Evolutionary conservation across 1,140 invertebrate genomes (phyloP), one percentile per base, ranked within the genome.

Genomic region (Drosophila obscura): DNA sequence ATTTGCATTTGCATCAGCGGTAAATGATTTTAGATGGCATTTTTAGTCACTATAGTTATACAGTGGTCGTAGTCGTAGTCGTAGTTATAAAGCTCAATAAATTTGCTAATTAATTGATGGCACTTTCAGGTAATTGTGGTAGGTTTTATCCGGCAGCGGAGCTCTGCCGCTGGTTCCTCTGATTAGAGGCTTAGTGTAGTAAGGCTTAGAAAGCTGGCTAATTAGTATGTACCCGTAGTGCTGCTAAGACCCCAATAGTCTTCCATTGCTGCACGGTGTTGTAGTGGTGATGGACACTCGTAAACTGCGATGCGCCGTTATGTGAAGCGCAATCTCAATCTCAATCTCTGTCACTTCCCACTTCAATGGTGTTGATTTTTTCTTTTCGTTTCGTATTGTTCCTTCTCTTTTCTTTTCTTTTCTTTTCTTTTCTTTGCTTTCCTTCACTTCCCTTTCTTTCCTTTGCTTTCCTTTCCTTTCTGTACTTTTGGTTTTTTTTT

Each of bases 191-290:
- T 60, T n/a, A 28, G 52, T 55, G 7, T 26, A 0, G 26, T 58
- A 15, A 44, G 15, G 35, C 51, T 58, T 46, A 11, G 2, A 31
- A 49, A 56, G 55, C 58, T 56, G 43, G 22, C 13, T 45, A 46
- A 45, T 58, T 80, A 51, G 48, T 67, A 75, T 76, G 82, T 91
- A 91, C 91, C 91, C 78, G 77, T 89, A 78, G 83, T 90, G 80
- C 76, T 91, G 83, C 83, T 91, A 77, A 92, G 90, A 83, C 90
- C 91, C 91, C 91, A 92, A 91, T 91, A 88, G 78, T 92, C 91
- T 85, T 91, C 91, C 91, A 92, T 92, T 90, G 88, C 81, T 89
- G 84, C 87, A 88, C 78, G 87, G 87, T 90, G 78, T 82, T 90
- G 80, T 89, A 81, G 80, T 90, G 83, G 83, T 88, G 83, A 83